Evolutionary conservation across 2,888 invertebrate genomes (phyloP), one percentile per base, ranked within the genome.

Genomic region (Rosalia funebris): DNA sequence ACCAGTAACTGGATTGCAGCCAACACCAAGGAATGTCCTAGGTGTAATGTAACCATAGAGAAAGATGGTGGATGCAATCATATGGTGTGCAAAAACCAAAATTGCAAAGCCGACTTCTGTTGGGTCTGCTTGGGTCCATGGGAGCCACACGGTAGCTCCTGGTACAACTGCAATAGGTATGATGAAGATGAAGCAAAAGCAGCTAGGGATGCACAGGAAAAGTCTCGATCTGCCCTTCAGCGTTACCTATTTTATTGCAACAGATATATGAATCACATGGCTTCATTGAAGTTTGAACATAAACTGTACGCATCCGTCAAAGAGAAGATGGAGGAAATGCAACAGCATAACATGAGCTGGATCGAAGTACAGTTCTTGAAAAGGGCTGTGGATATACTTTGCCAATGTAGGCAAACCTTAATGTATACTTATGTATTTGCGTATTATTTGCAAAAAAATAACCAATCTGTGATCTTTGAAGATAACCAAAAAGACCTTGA

Each of bases 351-450:
- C 81, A 98, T 98, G 97, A 96, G 96, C 70, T 99, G 98, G 98
- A 98, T 98, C 76, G 98, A 99, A 88, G 97, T 98, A 63, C 98
- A 99, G 87, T 99, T 98, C 84, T 86, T 99, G 75, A 95, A 95
- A 83, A 95, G 96, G 82, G 98, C 98, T 57, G 96, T 97, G 77
- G 96, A 96, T 84, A 96, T 95, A 81, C 86, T 98, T 62, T 97
- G 96, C 84, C 93, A 93, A 82, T 98, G 98, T 85, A 89, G 98
- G 70, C 96, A 98, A 83, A 98, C 98, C 12, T 86, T 98, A 57
- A 98, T 98, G 97, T 98, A 96, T 86, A 98, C 98, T 47, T 99
- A 99, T 82, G 98, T 98, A 72, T 99, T 99, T 87, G 98, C 98
- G 75, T 99, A 96, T 84, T 99, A 98, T 83, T 88, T 98, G 80